Evolutionary conservation across 1,140 invertebrate species (phyloP).

Genomic region (Bathynomus jamesi): DNA sequence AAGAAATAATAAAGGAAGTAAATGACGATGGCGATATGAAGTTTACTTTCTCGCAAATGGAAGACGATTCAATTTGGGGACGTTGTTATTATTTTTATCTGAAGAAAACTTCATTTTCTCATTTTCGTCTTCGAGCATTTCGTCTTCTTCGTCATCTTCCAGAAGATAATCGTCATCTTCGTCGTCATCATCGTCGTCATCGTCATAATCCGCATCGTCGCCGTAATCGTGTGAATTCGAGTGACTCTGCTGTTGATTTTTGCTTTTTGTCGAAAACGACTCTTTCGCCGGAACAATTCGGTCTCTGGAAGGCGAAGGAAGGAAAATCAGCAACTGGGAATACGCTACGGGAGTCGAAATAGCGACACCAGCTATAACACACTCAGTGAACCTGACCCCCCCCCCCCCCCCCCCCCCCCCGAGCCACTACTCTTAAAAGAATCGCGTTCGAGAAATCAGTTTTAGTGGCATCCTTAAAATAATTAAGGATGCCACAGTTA

Average conservation of each 20-base stretch:
- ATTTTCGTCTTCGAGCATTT: background rate
- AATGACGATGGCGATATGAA: background rate
- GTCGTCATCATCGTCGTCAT: conserved; percentile 1
- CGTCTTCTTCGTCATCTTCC: conserved; percentile 2
- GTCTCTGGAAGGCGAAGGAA: background rate
- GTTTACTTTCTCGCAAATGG: conserved; percentile 2
- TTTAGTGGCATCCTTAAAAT: no score
- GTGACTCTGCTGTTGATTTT: background rate
- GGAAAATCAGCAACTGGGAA: no score
- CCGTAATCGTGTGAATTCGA: background rate
- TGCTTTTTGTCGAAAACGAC: background rate
- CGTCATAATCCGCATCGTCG: background rate
- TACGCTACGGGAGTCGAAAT: no score
- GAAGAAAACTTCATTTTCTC: background rate
- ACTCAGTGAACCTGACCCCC: no score
- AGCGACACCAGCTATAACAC: no score
- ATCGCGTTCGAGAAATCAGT: no score
- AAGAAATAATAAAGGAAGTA: background rate
- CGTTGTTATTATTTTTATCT: background rate
- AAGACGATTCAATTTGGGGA: background rate
- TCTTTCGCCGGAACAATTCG: background rate
- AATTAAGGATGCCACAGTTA: no score
- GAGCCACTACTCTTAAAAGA: no score
- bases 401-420: no score
- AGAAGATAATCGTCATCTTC: background rate